Evolutionary conservation across 2,797 vertebrate genomes (phyloP).

Genomic region (Xenopus petersii): DNA sequence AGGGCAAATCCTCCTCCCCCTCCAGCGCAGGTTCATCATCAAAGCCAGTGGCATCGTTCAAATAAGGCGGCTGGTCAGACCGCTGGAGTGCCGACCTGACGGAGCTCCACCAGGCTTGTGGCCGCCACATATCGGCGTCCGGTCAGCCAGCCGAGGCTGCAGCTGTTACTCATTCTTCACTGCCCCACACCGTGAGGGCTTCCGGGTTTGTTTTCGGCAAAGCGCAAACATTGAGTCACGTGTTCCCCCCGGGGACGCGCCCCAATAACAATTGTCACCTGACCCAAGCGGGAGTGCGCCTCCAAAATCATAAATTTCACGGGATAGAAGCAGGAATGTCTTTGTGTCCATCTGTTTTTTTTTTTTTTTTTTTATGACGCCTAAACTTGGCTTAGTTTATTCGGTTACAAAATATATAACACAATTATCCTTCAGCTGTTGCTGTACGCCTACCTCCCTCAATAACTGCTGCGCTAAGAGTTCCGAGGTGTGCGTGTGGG

Average conservation of each 20-base stretch:
- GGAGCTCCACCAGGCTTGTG: conserved; percentile 58
- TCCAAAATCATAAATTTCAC: neutral
- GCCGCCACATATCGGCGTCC: conserved; percentile 59
- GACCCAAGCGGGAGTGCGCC: neutral
- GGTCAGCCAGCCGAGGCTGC: neutral
- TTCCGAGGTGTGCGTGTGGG: too few relatives aligned
- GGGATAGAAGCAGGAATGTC: neutral
- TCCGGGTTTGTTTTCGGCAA: conserved; percentile 14
- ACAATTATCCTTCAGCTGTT: too few relatives aligned
- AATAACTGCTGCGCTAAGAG: too few relatives aligned
- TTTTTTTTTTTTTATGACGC: too few relatives aligned
- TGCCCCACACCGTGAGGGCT: neutral
- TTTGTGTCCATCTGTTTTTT: too few relatives aligned
- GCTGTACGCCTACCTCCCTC: too few relatives aligned
- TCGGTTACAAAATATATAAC: too few relatives aligned
- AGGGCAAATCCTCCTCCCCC: conserved; percentile 76
- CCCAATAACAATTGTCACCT: neutral
- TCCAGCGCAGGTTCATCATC: conserved; percentile 74
- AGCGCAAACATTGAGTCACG: conserved; percentile 10
- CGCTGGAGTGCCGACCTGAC: conserved; percentile 62
- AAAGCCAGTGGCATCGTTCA: conserved; percentile 83
- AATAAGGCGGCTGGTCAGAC: conserved; percentile 64
- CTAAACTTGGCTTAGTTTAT: too few relatives aligned
- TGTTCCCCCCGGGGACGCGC: neutral
- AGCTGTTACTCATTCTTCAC: neutral